Evolutionary conservation across 2,888 invertebrate genomes (phyloP).

Genomic region (Tetrapedia diversipes): DNA sequence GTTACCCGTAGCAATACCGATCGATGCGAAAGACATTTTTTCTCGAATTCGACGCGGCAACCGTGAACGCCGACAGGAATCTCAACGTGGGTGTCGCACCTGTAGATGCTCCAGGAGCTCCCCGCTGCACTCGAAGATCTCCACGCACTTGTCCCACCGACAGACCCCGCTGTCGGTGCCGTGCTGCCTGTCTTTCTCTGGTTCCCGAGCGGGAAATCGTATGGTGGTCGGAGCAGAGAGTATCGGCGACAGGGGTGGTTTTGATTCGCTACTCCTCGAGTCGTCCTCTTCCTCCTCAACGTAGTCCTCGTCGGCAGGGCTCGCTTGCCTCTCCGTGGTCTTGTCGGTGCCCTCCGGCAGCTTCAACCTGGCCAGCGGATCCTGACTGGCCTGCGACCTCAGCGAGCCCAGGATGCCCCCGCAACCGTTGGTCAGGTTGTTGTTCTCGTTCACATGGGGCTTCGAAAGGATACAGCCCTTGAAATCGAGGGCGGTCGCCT

Average conservation of each 20-base stretch:
- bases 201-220: constrained; percentile 87
- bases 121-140: constrained; percentile 90
- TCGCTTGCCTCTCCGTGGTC: constrained; percentile 49
- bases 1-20: constrained; percentile 31
- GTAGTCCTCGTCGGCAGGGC: constrained; percentile 68
- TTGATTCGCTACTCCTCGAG: constrained; percentile 77
- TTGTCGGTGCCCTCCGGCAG: constrained; percentile 42
- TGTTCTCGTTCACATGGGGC: constrained; percentile 78
- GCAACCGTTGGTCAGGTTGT: constrained; percentile 74
- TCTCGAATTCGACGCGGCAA: too few species aligned
- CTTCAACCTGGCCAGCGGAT: constrained; percentile 60
- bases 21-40: constrained; percentile 31
- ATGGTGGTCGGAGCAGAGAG: constrained; percentile 92
- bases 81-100: too few species aligned
- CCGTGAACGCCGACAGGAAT: too few species aligned
- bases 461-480: constrained; percentile 67
- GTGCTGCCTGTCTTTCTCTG: constrained; percentile 77
- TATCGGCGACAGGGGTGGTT: constrained; percentile 87
- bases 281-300: constrained; percentile 79
- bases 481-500: constrained; percentile 48
- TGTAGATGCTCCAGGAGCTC: constrained; percentile 94
- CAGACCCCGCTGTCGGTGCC: constrained; percentile 86
- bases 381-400: constrained; percentile 72
- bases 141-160: constrained; percentile 92
- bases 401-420: constrained; percentile 66